Percentiles rank a stretch among this genome's conserved stretches.
phyloP scores from a whole-genome alignment of 2,888 invertebrate species.

The Ethmia dodecea region DNA sequence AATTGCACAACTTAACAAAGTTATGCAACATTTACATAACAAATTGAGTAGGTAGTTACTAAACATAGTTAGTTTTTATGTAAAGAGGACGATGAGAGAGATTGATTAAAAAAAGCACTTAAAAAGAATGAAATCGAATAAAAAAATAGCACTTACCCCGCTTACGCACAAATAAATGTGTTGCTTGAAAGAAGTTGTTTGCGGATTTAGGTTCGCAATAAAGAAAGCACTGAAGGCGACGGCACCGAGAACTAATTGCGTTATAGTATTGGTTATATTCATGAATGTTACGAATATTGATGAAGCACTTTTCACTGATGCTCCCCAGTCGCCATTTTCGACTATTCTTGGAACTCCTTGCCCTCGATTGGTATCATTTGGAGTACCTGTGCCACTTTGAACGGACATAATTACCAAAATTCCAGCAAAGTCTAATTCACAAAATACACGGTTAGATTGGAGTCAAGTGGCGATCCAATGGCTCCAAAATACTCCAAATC shows the following conservation, averaged over 20 bases:
- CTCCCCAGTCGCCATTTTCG: not conserved
- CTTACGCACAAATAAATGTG: conserved; percentile 44
- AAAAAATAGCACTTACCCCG: conserved; percentile 39
- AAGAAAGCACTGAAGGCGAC: conserved; percentile 29
- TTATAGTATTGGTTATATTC: conserved; percentile 29
- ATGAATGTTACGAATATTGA: conserved; percentile 21
- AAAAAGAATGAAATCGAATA: conserved; percentile 1
- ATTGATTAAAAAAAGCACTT: not conserved
- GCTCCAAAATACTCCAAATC: no score
- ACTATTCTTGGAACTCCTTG: not conserved
- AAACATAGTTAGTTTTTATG: not conserved
- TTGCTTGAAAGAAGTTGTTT: conserved; percentile 15
- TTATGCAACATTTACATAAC: no score
- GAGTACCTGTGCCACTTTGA: no score
- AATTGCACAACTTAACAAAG: no score
- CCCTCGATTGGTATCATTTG: no score
- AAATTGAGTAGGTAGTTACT: not conserved
- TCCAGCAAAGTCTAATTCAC: no score
- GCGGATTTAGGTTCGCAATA: conserved; percentile 14
- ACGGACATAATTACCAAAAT: no score
- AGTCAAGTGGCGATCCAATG: no score
- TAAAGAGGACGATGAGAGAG: not conserved
- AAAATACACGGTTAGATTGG: no score
- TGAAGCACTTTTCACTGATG: conserved; percentile 6
- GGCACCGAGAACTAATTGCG: conserved; percentile 35